These are phyloP conservation scores for Sphaeramia orbicularis DNA, from an alignment of 2,797 vertebrate genomes.

Conservation along the genomic window DNA sequence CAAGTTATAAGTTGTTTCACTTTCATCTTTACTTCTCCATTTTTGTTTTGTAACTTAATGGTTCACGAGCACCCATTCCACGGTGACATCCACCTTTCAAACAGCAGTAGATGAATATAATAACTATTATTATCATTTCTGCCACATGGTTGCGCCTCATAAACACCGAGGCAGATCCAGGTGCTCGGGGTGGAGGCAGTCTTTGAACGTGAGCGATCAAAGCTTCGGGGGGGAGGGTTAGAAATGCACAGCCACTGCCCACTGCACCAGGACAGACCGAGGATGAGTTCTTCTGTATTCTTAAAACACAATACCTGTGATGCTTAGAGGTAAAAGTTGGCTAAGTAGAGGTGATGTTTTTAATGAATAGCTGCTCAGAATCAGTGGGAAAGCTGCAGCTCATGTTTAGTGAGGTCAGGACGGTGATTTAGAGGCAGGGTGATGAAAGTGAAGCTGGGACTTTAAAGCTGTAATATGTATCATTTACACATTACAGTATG, in stretches of 20 bases:
- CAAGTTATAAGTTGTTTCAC: background rate
- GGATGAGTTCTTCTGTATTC: constrained; percentile 2
- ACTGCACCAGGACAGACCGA: background rate
- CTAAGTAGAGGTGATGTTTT: constrained; percentile 10
- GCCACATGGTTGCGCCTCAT: constrained; percentile 50
- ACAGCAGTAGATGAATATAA: constrained; percentile 59
- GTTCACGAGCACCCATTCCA: constrained; percentile 53
- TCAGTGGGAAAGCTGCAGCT: constrained; percentile 14
- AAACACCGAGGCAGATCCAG: constrained; percentile 67
- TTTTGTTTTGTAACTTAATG: constrained; percentile 40
- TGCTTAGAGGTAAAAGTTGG: constrained; percentile 32
- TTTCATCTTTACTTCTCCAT: constrained; percentile 14
- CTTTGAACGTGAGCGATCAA: constrained; percentile 71
- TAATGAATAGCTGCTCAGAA: constrained; percentile 42
- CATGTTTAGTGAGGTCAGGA: constrained; percentile 35
- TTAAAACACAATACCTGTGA: constrained; percentile 27
- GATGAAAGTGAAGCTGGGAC: constrained; percentile 44
- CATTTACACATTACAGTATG: constrained; percentile 16
- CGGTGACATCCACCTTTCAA: constrained; percentile 53
- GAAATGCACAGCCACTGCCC: constrained; percentile 29
- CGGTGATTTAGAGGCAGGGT: constrained; percentile 52
- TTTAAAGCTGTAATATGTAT: constrained; percentile 32
- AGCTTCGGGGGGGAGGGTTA: constrained; percentile 39
- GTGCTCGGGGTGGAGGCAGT: constrained; percentile 44
- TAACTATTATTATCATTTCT: constrained; percentile 78